These are phyloP conservation scores for Ophioninae sp. DNA, from an alignment of 2,888 invertebrate species.

Conservation along the genomic window DNA sequence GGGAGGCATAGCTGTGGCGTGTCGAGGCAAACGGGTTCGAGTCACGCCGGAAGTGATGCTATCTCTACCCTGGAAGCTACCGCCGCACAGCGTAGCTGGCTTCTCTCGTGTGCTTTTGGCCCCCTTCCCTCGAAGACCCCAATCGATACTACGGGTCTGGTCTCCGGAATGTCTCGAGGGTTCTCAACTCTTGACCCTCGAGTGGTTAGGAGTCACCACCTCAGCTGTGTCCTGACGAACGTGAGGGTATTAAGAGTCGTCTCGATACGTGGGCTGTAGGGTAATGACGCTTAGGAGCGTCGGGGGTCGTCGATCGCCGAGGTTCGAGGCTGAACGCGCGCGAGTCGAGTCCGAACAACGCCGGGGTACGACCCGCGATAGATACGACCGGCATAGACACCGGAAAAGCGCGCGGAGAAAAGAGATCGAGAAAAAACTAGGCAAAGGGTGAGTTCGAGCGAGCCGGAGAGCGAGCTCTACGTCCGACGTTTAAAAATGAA, in stretches of 20 bases:
- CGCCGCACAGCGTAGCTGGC: conserved; percentile 37
- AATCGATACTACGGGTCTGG: conserved; percentile 63
- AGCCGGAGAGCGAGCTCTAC: conserved; percentile 35
- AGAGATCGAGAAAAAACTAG: conserved; percentile 16
- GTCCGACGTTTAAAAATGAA: conserved; percentile 47
- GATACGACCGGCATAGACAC: background rate
- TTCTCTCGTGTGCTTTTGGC: conserved; percentile 51
- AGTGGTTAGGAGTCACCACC: conserved; percentile 40
- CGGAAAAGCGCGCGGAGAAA: conserved; percentile 11
- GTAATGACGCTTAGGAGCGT: conserved; percentile 23
- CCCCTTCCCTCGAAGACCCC: conserved; percentile 49
- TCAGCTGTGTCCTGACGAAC: conserved; percentile 5
- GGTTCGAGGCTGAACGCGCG: conserved; percentile 30
- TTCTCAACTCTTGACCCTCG: conserved; percentile 64
- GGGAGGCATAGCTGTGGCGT: conserved; percentile 31
- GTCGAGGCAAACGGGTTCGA: conserved; percentile 58
- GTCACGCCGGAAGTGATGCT: conserved; percentile 64
- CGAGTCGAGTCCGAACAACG: conserved; percentile 63
- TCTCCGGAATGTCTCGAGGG: conserved; percentile 64
- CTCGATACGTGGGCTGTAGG: conserved; percentile 2
- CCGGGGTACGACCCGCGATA: conserved; percentile 12
- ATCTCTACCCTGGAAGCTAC: conserved; percentile 55
- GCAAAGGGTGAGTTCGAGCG: background rate
- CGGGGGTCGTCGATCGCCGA: conserved; percentile 44
- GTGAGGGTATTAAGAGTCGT: background rate